Conservation (phyloP, 2,888 invertebrate species). For the Phyllotreta cruciferae region DNA sequence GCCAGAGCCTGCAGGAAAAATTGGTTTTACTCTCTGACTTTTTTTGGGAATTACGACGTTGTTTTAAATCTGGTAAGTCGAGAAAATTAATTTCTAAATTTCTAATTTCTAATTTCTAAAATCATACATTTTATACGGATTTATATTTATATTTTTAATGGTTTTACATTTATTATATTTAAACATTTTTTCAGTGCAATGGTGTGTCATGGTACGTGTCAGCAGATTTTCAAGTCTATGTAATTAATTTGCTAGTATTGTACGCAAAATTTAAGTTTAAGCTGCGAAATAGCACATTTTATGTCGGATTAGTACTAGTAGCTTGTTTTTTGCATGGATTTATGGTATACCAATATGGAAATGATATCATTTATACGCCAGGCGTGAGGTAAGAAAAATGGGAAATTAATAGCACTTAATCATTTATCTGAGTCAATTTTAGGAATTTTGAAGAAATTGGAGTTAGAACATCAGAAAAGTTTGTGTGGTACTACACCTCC, state of each 20-base stretch:
- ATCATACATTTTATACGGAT: too few species aligned
- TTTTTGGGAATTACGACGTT: slow-evolving; percentile 10
- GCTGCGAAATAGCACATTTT: slow-evolving; percentile 4
- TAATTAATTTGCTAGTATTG: slow-evolving; percentile 7
- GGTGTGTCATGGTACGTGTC: slow-evolving; percentile 26
- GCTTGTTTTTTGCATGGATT: slow-evolving; percentile 10
- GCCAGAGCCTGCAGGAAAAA: slow-evolving; percentile 1
- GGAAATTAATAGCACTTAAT: too few species aligned
- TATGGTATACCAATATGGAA: slow-evolving; percentile 14
- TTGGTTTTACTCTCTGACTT: slow-evolving; percentile 5
- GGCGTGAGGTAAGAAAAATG: slow-evolving; percentile 8
- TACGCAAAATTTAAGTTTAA: slow-evolving; percentile 27
- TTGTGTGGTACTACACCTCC: background rate
- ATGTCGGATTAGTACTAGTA: background rate
- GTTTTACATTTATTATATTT: background rate
- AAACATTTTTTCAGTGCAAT: slow-evolving; percentile 22
- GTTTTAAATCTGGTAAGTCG: slow-evolving; percentile 19
- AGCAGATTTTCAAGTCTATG: slow-evolving; percentile 30
- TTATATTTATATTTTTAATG: too few species aligned
- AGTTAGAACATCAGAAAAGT: background rate
- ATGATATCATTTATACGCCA: slow-evolving; percentile 17
- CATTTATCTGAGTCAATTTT: background rate
- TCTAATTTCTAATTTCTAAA: too few species aligned
- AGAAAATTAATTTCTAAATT: background rate
- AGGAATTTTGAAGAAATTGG: slow-evolving; percentile 1